These are phyloP conservation scores for Drosophila equinoxialis DNA, from an alignment of 1,140 invertebrate genomes.

Conservation along the genomic window DNA sequence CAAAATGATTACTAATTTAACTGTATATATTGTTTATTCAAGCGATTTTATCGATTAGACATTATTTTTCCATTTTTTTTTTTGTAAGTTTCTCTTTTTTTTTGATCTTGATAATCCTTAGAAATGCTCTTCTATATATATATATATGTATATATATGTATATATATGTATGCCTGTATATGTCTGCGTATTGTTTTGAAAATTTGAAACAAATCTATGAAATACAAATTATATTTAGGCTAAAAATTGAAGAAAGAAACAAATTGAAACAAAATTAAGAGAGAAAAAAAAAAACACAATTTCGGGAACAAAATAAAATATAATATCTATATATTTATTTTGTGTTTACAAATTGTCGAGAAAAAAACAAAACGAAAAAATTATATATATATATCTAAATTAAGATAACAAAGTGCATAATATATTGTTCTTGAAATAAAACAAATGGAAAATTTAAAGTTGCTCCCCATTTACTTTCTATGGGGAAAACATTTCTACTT, in stretches of 20 bases:
- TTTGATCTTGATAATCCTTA: conserved; percentile 31
- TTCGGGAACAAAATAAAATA: conserved; percentile 71
- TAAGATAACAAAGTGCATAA: conserved; percentile 38
- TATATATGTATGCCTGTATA: conserved; percentile 24
- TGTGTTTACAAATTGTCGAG: conserved; percentile 69
- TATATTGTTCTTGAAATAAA: conserved; percentile 57
- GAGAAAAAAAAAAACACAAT: conserved; percentile 50
- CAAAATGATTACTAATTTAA: conserved; percentile 34
- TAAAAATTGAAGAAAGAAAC: conserved; percentile 61
- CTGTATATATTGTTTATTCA: conserved; percentile 69
- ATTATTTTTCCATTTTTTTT: conserved; percentile 37
- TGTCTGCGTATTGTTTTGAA: conserved; percentile 53
- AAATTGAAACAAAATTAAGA: conserved; percentile 33
- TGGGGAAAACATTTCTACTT: too few species aligned
- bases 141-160: neutral
- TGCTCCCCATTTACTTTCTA: neutral
- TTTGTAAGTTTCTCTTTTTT: conserved; percentile 38
- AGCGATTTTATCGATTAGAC: conserved; percentile 69
- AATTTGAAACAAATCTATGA: conserved; percentile 41
- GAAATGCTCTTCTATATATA: conserved; percentile 5
- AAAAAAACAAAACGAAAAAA: conserved; percentile 8
- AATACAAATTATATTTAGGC: conserved; percentile 70
- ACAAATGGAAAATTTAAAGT: conserved; percentile 20
- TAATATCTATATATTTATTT: conserved; percentile 69
- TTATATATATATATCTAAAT: conserved; percentile 24